Evolutionary conservation across 37 sponge, comb jelly and placozoan genomes (phyloP), one percentile per base, ranked within the genome.

Genomic region (Crambe crambe): DNA sequence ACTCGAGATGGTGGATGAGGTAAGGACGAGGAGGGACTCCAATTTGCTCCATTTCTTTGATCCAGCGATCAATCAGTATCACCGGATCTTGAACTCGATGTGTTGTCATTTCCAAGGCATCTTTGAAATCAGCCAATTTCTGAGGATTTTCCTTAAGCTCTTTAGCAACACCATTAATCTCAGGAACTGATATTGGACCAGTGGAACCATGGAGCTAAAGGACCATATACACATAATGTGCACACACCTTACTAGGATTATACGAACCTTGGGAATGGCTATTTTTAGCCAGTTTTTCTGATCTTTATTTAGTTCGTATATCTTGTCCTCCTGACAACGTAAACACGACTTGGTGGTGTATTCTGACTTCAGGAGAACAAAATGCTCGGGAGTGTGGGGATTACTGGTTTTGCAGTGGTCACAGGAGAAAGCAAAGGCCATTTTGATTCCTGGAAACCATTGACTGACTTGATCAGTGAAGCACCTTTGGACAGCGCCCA

Each of bases 381-480:
- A 77, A 47, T 41, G 36, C 12, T 47, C 12, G 12, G 51, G 12
- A 31, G 40, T 18, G 6, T 68, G n/a, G n/a, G n/a, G n/a, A n/a
- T n/a, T n/a, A n/a, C n/a, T n/a, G n/a, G n/a, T 61, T 5, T 30
- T 36, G 59, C 70, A 80, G n/a, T 73, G 17, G 12, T 42, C 25
- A 63, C 83, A 82, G 20, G 17, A 0, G 17, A 82, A 62, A 23
- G 35, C 66, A 8, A 61, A 26, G 6, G 12, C 59, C 23, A 64
- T 61, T 31, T 73, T 41, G 1, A 82, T 43, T 2, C 30, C 30
- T 27, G 83, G 83, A 12, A 82, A 34, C 83, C 74, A 73, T 40
- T 47, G 51, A 47, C 58, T 6, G 18, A 40, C 31, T 32, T 59
- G 32, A 2, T 38, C 27, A 3, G 43, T 36, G 10, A 64, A 77